phyloP scores from a whole-genome alignment of 2,797 vertebrate species.

The Danio jaintianensis region DNA sequence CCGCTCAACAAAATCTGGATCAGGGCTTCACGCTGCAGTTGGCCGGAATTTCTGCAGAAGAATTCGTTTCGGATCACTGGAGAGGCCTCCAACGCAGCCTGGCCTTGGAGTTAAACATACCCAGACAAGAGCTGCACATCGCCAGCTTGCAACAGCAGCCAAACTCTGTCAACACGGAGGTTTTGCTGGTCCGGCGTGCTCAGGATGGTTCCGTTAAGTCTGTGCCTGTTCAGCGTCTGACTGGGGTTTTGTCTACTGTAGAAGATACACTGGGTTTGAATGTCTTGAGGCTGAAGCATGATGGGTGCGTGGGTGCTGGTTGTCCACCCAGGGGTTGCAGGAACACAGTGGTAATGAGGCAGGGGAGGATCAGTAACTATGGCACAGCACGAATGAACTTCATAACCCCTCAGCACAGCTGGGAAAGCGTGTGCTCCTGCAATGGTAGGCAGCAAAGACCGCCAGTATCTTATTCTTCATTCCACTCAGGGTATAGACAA shows the following conservation, averaged over 20 bases:
- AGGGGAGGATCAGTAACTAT: slow-evolving; percentile 82
- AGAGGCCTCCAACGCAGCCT: slow-evolving; percentile 88
- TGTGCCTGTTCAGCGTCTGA: slow-evolving; percentile 77
- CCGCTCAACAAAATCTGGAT: slow-evolving; percentile 79
- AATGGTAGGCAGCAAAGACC: slow-evolving; percentile 81
- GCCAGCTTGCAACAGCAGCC: slow-evolving; percentile 90
- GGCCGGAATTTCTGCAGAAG: slow-evolving; percentile 83
- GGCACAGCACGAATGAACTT: slow-evolving; percentile 89
- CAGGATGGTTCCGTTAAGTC: slow-evolving; percentile 66
- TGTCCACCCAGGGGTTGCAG: slow-evolving; percentile 86
- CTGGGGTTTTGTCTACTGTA: slow-evolving; percentile 78
- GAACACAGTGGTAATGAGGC: slow-evolving; percentile 83
- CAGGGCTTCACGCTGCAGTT: slow-evolving; percentile 86
- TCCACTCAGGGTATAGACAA: slow-evolving; percentile 15
- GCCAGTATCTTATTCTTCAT: background rate
- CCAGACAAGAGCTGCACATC: slow-evolving; percentile 86
- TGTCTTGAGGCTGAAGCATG: slow-evolving; percentile 80
- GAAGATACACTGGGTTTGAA: slow-evolving; percentile 83
- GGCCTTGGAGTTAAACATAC: slow-evolving; percentile 77
- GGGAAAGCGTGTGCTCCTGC: slow-evolving; percentile 90
- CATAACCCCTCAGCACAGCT: slow-evolving; percentile 88
- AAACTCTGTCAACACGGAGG: slow-evolving; percentile 77
- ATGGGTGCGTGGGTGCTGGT: slow-evolving; percentile 80
- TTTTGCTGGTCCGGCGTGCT: slow-evolving; percentile 84
- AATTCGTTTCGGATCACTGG: slow-evolving; percentile 94